Conservation (phyloP, 2,888 invertebrate species). For the Drosophila affinis region DNA sequence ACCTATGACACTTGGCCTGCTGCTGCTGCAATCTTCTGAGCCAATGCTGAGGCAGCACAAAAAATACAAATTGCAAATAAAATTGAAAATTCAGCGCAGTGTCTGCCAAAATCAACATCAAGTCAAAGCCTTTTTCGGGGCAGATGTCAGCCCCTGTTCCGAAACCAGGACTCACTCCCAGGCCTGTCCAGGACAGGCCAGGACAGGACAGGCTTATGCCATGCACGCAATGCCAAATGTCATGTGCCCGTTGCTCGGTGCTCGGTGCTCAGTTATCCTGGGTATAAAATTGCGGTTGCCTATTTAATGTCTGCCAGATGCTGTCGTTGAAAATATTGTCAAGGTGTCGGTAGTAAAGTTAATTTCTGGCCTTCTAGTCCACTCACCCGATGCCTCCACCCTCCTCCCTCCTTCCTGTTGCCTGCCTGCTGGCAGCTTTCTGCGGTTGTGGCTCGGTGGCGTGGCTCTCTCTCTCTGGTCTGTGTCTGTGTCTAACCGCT, state of each 20-base stretch:
- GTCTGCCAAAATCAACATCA: conserved; percentile 74
- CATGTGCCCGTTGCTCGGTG: conserved; percentile 38
- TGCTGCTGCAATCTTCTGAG: conserved; percentile 21
- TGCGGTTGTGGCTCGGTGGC: conserved; percentile 57
- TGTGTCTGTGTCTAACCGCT: conserved; percentile 70
- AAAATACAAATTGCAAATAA: conserved; percentile 59
- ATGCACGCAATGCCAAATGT: conserved; percentile 64
- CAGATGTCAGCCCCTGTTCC: conserved; percentile 5
- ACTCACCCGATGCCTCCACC: neutral
- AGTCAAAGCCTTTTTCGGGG: conserved; percentile 48
- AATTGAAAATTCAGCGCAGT: conserved; percentile 62
- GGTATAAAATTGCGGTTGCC: conserved; percentile 42
- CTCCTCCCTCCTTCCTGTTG: conserved; percentile 5
- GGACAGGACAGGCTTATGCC: conserved; percentile 41
- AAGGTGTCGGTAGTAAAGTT: conserved; percentile 78
- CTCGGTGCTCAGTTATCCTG: conserved; percentile 1
- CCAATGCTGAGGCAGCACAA: conserved; percentile 65
- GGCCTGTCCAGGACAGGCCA: neutral
- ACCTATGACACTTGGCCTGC: conserved; percentile 56
- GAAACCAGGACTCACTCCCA: neutral
- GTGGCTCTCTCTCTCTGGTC: conserved; percentile 57
- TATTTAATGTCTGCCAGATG: conserved; percentile 39
- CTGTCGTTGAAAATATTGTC: conserved; percentile 66
- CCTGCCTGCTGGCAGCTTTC: conserved; percentile 11
- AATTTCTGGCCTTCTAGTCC: conserved; percentile 59